These are phyloP conservation scores for Hydra vulgaris DNA, from an alignment of 30 jellyfish, hydroid and myxozoan species.

Conservation along the genomic window DNA sequence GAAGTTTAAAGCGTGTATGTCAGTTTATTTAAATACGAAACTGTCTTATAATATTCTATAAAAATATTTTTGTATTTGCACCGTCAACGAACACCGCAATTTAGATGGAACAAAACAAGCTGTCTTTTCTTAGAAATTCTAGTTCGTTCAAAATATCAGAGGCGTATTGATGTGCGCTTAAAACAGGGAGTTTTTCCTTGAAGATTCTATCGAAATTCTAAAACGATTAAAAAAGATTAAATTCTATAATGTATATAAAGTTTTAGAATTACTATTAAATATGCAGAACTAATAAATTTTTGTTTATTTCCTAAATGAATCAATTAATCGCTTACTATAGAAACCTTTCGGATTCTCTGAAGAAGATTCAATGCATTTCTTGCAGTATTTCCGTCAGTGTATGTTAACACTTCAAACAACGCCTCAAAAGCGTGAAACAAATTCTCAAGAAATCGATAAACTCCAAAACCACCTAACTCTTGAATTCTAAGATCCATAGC, in stretches of 20 bases:
- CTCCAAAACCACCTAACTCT: slow-evolving; percentile 98
- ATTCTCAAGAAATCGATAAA: slow-evolving; percentile 79
- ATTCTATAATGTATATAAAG: too few species aligned
- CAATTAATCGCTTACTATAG: slow-evolving; percentile 52
- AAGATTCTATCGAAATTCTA: slow-evolving; percentile 81
- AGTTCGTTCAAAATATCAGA: slow-evolving; percentile 61
- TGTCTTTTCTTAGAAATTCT: slow-evolving; percentile 48
- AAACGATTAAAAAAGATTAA: slow-evolving; percentile 7
- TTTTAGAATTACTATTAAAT: too few species aligned
- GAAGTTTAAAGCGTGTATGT: too few species aligned
- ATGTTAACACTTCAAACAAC: slow-evolving; percentile 79
- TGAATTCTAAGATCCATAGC: slow-evolving; percentile 98
- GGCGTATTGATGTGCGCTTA: slow-evolving; percentile 53
- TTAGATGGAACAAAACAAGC: slow-evolving; percentile 43
- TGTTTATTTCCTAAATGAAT: not conserved
- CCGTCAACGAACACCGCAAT: too few species aligned
- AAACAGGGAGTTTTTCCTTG: slow-evolving; percentile 60
- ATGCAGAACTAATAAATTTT: too few species aligned
- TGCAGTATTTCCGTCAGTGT: slow-evolving; percentile 73
- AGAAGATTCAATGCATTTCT: slow-evolving; percentile 64
- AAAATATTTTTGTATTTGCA: too few species aligned
- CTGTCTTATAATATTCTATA: too few species aligned
- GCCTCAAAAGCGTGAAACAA: slow-evolving; percentile 98
- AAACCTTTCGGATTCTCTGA: slow-evolving; percentile 66
- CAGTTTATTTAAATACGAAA: too few species aligned